phyloP scores from a whole-genome alignment of 2,888 invertebrate species.

The Xylophagus ater region DNA sequence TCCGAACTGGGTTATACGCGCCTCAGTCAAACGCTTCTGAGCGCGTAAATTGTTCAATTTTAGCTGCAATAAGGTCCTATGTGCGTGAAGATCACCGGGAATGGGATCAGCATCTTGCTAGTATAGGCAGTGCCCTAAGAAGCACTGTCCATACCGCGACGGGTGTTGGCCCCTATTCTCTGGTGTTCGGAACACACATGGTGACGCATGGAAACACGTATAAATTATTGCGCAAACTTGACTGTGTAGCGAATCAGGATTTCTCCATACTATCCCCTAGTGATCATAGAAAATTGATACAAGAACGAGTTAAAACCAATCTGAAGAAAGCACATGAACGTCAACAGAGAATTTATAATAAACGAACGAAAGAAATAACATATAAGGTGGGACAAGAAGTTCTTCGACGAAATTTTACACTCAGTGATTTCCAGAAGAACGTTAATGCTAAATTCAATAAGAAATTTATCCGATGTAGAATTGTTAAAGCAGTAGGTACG shows the following conservation, averaged over 20 bases:
- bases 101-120: constrained; percentile 22
- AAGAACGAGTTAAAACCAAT: not conserved
- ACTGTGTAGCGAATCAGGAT: not conserved
- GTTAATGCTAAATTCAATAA: constrained; percentile 1
- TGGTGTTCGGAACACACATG: constrained; percentile 20
- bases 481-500: not conserved
- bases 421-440: not conserved
- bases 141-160: constrained; percentile 23
- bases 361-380: not conserved
- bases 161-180: constrained; percentile 20
- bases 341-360: not conserved
- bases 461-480: not conserved
- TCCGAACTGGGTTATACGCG: constrained; percentile 22
- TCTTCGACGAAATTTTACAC: not conserved
- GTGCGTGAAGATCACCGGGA: constrained; percentile 16
- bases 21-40: constrained; percentile 29
- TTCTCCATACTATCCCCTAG: not conserved
- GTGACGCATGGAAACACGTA: constrained; percentile 12
- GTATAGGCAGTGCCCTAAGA: constrained; percentile 23
- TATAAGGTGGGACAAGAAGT: constrained; percentile 1
- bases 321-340: not conserved
- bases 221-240: constrained; percentile 3
- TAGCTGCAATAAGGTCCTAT: constrained; percentile 23
- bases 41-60: constrained; percentile 24
- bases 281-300: not conserved